These are phyloP conservation scores for Germaria angustata DNA, from an alignment of 2,888 invertebrate species.

Conservation along the genomic window DNA sequence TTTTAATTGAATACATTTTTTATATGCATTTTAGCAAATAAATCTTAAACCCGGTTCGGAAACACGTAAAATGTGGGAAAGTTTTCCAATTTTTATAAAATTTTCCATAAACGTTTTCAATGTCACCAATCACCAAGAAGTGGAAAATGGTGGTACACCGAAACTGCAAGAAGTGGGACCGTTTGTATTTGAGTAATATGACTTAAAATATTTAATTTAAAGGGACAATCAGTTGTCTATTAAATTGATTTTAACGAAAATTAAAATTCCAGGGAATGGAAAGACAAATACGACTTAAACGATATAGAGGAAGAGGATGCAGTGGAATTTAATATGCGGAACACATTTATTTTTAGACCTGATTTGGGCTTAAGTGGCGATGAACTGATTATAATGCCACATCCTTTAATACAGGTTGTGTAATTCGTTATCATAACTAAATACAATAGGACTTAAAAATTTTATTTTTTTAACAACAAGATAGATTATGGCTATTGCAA, in stretches of 20 bases:
- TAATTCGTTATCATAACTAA: neutral
- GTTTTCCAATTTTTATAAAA: slow-evolving; percentile 86
- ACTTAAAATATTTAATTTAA: no score
- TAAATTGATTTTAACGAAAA: neutral
- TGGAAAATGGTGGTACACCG: slow-evolving; percentile 85
- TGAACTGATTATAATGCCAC: slow-evolving; percentile 85
- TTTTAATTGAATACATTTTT: neutral
- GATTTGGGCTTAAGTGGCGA: slow-evolving; percentile 86
- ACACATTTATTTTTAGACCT: slow-evolving; percentile 84
- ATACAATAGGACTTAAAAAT: no score
- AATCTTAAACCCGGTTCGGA: slow-evolving; percentile 85
- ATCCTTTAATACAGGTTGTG: slow-evolving; percentile 85
- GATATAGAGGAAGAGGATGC: slow-evolving; percentile 87
- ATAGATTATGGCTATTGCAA: slow-evolving; percentile 78
- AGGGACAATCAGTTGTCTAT: no score
- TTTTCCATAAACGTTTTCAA: slow-evolving; percentile 90
- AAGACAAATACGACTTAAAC: slow-evolving; percentile 86
- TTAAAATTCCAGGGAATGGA: slow-evolving; percentile 85
- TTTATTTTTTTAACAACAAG: neutral
- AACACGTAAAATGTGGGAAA: slow-evolving; percentile 87
- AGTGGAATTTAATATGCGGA: slow-evolving; percentile 85
- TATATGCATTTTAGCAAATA: slow-evolving; percentile 67
- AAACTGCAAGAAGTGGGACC: slow-evolving; percentile 88
- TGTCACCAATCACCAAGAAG: slow-evolving; percentile 87
- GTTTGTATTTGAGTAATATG: slow-evolving; percentile 89